Base-by-base conservation (phyloP, 2,888 invertebrate genomes). In the Epirrita christyi region DNA sequence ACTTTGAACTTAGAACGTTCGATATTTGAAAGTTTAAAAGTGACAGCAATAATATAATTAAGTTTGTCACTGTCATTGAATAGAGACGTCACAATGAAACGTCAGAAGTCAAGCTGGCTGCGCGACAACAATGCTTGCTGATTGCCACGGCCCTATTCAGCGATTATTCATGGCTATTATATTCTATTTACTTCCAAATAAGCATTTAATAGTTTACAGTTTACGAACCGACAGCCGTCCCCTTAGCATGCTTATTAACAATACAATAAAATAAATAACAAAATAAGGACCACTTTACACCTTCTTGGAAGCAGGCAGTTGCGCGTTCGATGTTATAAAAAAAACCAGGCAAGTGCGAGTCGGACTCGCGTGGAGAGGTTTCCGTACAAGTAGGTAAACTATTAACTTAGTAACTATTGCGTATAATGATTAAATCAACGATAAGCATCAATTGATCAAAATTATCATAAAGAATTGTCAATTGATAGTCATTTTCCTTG, bases 131-230 rank as follows among this genome's bases (percentile, higher is more conserved):
- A 92, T 85, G 78, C 72, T 52, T 63, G 66, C 74, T 90, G 90
- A 90, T 90, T 91, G 86, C 88, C 80, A 61, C 67, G 80, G 71
- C 72, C 70, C 83, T 75, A 87, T 91, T 88, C 85, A 85, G 66
- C 75, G 78, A 88, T 90, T 89, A 89, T 89, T 80, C 88, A 86
- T 83, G 85, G 84, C 88, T 78, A 92, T 92, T 91, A 92, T 92
- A 91, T 90, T 92, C 90, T 86, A 91, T 92, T 92, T 92, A 91
- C 88, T 85, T 85, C 87, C 88, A 90, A 91, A 92, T 92, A 91
- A 91, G 82, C 90, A 83, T 92, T 91, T 91, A 91, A 92, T 90
- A 86, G 85, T 85, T 83, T 14, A 32, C 32, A 38, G 38, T 14
- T 38, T 83, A 82, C 83, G 81, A 77, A 81, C 71, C 75, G 72